phyloP scores from a whole-genome alignment of 92 coral and sea anemone genomes.

The Heteractis magnifica region DNA sequence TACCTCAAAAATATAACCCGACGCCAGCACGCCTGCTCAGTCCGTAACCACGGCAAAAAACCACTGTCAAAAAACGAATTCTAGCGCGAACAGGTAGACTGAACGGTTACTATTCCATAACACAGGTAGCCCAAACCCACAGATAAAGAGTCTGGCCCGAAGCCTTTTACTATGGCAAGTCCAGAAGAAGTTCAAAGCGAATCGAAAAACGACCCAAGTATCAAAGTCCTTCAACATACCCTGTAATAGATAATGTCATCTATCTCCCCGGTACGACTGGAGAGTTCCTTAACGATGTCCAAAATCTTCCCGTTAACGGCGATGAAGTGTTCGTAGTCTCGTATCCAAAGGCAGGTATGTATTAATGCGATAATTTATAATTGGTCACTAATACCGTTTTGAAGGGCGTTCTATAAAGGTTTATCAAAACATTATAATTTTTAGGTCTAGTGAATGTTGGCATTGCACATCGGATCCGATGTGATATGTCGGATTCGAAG shows the following conservation, averaged over 20 bases:
- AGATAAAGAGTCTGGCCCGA: too few relatives aligned
- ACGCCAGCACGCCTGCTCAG: too few relatives aligned
- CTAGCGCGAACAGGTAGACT: too few relatives aligned
- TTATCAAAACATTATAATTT: not conserved
- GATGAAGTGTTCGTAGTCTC: conserved; percentile 40
- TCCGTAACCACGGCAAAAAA: too few relatives aligned
- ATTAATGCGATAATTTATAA: not conserved
- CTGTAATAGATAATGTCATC: not conserved
- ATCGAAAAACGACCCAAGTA: not conserved
- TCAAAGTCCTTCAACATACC: not conserved
- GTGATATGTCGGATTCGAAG: too few relatives aligned
- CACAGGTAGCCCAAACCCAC: too few relatives aligned
- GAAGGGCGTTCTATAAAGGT: not conserved
- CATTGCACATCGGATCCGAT: too few relatives aligned
- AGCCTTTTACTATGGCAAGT: not conserved
- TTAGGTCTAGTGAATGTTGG: too few relatives aligned
- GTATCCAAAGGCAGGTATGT: conserved; percentile 33
- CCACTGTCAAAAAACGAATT: too few relatives aligned
- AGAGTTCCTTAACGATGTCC: not conserved
- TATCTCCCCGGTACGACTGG: not conserved
- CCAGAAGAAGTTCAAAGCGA: not conserved
- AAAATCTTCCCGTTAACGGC: conserved; percentile 5
- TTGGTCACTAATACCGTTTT: not conserved
- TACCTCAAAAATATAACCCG: too few relatives aligned
- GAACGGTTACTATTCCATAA: too few relatives aligned